A percentile compares a stretch with the other conserved stretches of the same genome.
Evolutionary conservation across 2,113 vertebrate species (phyloP).

Genomic region (Perca flavescens): DNA sequence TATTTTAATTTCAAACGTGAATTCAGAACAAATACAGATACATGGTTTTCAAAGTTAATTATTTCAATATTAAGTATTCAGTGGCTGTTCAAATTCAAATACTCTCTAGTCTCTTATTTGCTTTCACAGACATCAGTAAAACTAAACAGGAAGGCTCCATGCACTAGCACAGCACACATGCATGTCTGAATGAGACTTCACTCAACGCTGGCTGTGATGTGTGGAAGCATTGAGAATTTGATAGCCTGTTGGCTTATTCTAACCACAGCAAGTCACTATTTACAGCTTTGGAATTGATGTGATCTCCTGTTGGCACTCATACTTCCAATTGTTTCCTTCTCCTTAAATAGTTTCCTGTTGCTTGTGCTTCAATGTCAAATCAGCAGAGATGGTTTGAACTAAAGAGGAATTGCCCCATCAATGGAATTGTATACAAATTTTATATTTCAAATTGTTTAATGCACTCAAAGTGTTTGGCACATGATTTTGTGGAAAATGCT

Average conservation of each 20-base stretch:
- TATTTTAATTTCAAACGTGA: too few species aligned
- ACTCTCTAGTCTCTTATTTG: too few species aligned
- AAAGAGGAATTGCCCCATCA: conserved; percentile 30
- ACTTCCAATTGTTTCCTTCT: conserved; percentile 41
- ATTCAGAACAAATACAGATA: too few species aligned
- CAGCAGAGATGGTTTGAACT: not conserved
- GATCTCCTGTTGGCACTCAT: conserved; percentile 21
- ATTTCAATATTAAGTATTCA: too few species aligned
- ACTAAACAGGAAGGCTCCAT: conserved; percentile 1
- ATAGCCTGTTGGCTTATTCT: conserved; percentile 30
- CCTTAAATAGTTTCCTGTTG: conserved; percentile 22
- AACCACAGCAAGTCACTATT: conserved; percentile 36
- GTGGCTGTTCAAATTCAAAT: too few species aligned
- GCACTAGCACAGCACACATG: not conserved
- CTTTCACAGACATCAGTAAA: not conserved
- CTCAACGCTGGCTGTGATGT: conserved; percentile 1
- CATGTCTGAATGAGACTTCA: conserved; percentile 36
- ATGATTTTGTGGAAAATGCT: not conserved
- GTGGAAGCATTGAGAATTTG: conserved; percentile 10
- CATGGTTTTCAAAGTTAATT: too few species aligned
- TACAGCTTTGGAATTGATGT: conserved; percentile 18
- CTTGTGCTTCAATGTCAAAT: conserved; percentile 5
- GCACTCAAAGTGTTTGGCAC: not conserved
- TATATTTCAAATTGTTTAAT: not conserved
- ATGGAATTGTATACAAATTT: not conserved